Evolutionary conservation across 2,113 vertebrate genomes (phyloP).

Genomic region (Gila orcuttii): DNA sequence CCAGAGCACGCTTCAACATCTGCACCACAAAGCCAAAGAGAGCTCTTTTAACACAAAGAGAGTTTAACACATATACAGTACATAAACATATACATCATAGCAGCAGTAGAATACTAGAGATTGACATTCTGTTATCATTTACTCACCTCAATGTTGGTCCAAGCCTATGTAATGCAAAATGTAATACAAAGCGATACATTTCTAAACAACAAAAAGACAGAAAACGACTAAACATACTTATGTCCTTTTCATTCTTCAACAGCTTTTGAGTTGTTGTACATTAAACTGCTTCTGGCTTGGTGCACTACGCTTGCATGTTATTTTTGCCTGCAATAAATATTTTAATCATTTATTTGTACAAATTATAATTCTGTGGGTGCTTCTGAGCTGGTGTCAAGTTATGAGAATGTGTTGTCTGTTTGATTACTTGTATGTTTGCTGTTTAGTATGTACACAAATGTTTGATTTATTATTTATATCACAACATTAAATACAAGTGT

Average conservation of each 20-base stretch:
- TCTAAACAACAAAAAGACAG: neutral
- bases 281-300: neutral
- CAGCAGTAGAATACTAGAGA: neutral
- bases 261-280: neutral
- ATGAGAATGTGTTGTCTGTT: neutral
- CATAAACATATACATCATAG: neutral
- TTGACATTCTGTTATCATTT: neutral
- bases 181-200: neutral
- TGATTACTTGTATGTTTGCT: neutral
- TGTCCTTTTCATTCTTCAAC: neutral
- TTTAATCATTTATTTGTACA: neutral
- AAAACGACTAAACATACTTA: neutral
- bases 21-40: slow-evolving; percentile 60
- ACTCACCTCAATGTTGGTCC: neutral
- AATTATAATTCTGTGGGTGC: neutral
- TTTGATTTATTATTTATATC: neutral
- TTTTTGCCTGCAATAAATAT: neutral
- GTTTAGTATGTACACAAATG: neutral
- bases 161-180: neutral
- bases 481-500: neutral
- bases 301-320: neutral
- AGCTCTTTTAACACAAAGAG: slow-evolving; percentile 2
- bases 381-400: neutral
- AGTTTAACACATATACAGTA: neutral
- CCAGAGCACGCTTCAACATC: slow-evolving; percentile 89